These are phyloP conservation scores for Rhogogaster chlorosoma DNA, from an alignment of 2,888 invertebrate species.

Conservation along the genomic window DNA sequence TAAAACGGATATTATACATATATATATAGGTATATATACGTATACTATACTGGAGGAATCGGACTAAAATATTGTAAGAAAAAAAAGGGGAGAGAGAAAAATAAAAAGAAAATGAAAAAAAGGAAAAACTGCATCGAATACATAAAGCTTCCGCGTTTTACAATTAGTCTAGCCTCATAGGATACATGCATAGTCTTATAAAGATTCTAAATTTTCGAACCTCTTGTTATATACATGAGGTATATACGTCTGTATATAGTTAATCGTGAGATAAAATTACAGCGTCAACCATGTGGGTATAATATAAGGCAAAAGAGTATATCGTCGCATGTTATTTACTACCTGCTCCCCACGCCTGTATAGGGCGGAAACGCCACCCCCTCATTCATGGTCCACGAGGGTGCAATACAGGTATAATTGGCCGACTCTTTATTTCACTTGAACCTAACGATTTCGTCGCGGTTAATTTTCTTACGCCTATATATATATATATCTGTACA, in stretches of 20 bases:
- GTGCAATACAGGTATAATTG: background rate
- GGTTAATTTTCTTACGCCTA: slow-evolving; percentile 5
- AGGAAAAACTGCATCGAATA: background rate
- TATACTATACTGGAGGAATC: background rate
- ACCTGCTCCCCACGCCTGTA: background rate
- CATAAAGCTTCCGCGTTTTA: background rate
- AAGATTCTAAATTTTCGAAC: background rate
- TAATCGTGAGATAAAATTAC: background rate
- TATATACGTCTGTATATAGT: background rate
- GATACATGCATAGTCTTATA: background rate
- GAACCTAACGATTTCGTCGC: background rate
- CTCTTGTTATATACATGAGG: background rate
- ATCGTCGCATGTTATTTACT: background rate
- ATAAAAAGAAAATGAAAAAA: background rate
- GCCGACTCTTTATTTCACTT: background rate
- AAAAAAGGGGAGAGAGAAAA: background rate
- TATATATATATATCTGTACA: background rate
- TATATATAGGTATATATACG: background rate
- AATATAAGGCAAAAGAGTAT: background rate
- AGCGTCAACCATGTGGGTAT: background rate
- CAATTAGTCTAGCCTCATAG: background rate
- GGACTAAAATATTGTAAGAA: background rate
- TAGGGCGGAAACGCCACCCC: background rate
- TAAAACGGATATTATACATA: background rate
- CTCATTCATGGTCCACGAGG: slow-evolving; percentile 6